phyloP scores from a whole-genome alignment of 1,140 invertebrate genomes.

The Gonioctena quinquepunctata region DNA sequence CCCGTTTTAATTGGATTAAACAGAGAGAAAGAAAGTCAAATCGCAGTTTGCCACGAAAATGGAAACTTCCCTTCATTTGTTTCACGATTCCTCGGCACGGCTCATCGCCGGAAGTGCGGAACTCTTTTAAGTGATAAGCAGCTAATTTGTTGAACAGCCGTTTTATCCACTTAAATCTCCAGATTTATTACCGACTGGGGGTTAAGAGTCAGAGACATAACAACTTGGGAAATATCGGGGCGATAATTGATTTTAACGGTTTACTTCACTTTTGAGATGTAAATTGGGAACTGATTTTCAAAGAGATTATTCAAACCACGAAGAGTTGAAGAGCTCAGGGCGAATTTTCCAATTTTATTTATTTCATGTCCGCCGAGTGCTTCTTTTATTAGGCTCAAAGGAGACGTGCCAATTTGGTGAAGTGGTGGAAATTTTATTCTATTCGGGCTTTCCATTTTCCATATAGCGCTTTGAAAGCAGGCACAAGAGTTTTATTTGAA shows the following conservation, averaged over 20 bases:
- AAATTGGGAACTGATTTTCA: slow-evolving; percentile 7
- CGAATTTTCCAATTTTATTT: slow-evolving; percentile 27
- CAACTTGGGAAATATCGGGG: slow-evolving; percentile 10
- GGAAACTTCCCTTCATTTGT: slow-evolving; percentile 22
- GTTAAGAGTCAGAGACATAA: slow-evolving; percentile 25
- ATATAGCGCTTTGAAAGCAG: slow-evolving; percentile 12
- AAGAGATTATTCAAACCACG: slow-evolving; percentile 13
- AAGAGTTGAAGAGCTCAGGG: neutral
- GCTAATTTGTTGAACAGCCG: slow-evolving; percentile 30
- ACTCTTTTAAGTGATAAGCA: slow-evolving; percentile 31
- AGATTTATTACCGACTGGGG: slow-evolving; percentile 26
- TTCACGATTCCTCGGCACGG: neutral
- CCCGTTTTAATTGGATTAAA: slow-evolving; percentile 26
- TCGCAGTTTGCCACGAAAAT: slow-evolving; percentile 14
- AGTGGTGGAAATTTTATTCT: slow-evolving; percentile 40
- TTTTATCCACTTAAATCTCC: slow-evolving; percentile 28
- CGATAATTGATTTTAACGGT: slow-evolving; percentile 19
- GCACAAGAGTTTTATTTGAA: slow-evolving; percentile 5
- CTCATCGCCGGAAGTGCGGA: slow-evolving; percentile 8
- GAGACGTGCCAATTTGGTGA: slow-evolving; percentile 40
- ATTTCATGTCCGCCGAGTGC: slow-evolving; percentile 29
- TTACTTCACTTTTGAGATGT: slow-evolving; percentile 18
- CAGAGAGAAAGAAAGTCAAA: slow-evolving; percentile 19
- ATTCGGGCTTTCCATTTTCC: slow-evolving; percentile 40
- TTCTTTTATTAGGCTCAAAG: slow-evolving; percentile 33